Percentiles rank a stretch among this genome's conserved stretches.
These are phyloP conservation scores for Nannospalax galili DNA, from an alignment of 2,113 vertebrate genomes.

Conservation along the genomic window DNA sequence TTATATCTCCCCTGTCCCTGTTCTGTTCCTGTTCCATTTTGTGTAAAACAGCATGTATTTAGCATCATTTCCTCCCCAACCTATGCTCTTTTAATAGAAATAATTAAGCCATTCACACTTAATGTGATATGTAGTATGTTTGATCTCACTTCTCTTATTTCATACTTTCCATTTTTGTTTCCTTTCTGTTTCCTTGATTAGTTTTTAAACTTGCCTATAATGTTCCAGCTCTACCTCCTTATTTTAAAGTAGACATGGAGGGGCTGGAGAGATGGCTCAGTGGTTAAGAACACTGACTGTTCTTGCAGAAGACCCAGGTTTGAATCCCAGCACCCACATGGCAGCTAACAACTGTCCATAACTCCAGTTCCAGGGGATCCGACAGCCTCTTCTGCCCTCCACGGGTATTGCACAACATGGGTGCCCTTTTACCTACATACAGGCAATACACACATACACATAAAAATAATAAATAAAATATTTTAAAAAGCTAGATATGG, in stretches of 20 bases:
- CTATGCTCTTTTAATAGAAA: constrained; percentile 67
- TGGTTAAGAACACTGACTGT: no score
- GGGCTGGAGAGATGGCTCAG: no score
- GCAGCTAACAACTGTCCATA: no score
- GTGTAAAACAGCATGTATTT: constrained; percentile 61
- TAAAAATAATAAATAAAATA: no score
- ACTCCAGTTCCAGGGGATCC: no score
- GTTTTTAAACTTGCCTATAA: constrained; percentile 46
- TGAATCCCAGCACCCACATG: no score
- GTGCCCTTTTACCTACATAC: no score
- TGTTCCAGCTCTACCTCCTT: constrained; percentile 9
- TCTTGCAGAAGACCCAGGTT: no score
- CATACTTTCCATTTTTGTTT: constrained; percentile 57
- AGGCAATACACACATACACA: no score
- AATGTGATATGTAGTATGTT: constrained; percentile 44
- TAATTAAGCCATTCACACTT: constrained; percentile 56
- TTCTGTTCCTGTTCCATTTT: constrained; percentile 31
- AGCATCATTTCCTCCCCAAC: constrained; percentile 37
- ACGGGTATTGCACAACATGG: no score
- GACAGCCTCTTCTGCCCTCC: no score
- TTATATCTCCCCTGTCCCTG: background rate
- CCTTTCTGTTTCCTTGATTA: constrained; percentile 51
- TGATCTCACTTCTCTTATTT: constrained; percentile 60
- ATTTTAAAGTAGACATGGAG: constrained; percentile 64
- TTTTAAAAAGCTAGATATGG: no score